phyloP scores from a whole-genome alignment of 1,140 invertebrate species.

The Dryas iulia region DNA sequence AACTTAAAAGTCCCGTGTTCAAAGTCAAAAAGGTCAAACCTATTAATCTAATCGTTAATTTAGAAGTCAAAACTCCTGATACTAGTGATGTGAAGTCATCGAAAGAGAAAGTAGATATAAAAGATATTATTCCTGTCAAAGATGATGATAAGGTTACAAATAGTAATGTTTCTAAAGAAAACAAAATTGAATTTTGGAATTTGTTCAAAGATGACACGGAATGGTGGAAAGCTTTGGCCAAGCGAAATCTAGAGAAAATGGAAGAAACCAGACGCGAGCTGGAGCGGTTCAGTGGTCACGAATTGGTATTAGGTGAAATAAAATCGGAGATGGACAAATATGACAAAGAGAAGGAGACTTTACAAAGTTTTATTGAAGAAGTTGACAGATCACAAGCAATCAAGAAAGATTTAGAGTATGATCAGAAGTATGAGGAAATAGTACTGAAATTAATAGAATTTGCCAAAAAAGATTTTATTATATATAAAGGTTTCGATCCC shows the following conservation, averaged over 20 bases:
- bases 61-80: conserved; percentile 42
- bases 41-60: conserved; percentile 50
- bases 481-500: conserved; percentile 77
- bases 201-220: conserved; percentile 77
- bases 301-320: conserved; percentile 66
- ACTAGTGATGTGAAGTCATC: conserved; percentile 23
- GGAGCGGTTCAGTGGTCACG: conserved; percentile 73
- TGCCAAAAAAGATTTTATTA: conserved; percentile 71
- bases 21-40: conserved; percentile 67
- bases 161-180: conserved; percentile 34
- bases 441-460: conserved; percentile 73
- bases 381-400: conserved; percentile 67
- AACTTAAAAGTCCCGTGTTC: conserved; percentile 58
- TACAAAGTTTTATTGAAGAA: conserved; percentile 70
- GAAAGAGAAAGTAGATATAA: not conserved
- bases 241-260: conserved; percentile 75
- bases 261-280: conserved; percentile 71
- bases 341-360: conserved; percentile 60
- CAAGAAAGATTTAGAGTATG: conserved; percentile 68
- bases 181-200: conserved; percentile 71
- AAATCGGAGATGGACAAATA: conserved; percentile 61
- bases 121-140: conserved; percentile 9
- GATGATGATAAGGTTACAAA: conserved; percentile 3
- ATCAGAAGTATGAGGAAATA: conserved; percentile 73
- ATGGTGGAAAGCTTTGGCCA: conserved; percentile 75